These are phyloP conservation scores for Drosophila lowei DNA, from an alignment of 1,140 invertebrate species.

Conservation along the genomic window DNA sequence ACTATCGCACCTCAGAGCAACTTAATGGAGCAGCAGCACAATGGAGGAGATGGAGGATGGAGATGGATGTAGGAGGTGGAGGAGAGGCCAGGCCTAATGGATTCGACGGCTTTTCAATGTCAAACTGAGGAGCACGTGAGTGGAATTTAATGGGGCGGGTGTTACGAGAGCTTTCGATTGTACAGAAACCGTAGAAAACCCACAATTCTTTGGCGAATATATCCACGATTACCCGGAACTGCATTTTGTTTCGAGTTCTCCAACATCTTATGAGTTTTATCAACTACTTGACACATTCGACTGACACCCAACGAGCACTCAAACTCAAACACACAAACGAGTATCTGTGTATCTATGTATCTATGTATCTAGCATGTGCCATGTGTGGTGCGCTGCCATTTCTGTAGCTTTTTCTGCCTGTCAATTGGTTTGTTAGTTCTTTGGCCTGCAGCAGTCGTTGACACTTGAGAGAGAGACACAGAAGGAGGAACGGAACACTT, in stretches of 20 bases:
- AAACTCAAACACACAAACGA: conserved; percentile 30
- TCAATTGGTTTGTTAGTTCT: conserved; percentile 75
- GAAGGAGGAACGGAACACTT: conserved; percentile 22
- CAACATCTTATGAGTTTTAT: conserved; percentile 58
- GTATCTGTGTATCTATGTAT: conserved; percentile 19
- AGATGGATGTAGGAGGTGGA: too few relatives aligned
- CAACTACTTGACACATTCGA: conserved; percentile 66
- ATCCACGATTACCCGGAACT: background rate
- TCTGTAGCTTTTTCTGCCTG: conserved; percentile 43
- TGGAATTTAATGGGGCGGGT: conserved; percentile 5
- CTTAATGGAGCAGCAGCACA: conserved; percentile 20
- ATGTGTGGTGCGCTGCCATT: conserved; percentile 46
- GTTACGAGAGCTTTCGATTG: background rate
- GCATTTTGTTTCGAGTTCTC: conserved; percentile 16
- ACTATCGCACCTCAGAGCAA: conserved; percentile 15
- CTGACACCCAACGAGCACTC: conserved; percentile 49
- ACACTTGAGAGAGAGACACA: conserved; percentile 50
- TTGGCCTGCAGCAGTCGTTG: conserved; percentile 62
- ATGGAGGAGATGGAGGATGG: conserved; percentile 1
- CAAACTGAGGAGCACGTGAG: background rate
- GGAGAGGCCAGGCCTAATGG: conserved; percentile 2
- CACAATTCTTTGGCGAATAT: background rate
- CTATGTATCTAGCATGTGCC: conserved; percentile 46
- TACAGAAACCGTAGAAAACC: background rate
- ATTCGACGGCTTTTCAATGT: conserved; percentile 6